phyloP scores from a whole-genome alignment of 1,140 invertebrate genomes.

The Bombus superbus region DNA sequence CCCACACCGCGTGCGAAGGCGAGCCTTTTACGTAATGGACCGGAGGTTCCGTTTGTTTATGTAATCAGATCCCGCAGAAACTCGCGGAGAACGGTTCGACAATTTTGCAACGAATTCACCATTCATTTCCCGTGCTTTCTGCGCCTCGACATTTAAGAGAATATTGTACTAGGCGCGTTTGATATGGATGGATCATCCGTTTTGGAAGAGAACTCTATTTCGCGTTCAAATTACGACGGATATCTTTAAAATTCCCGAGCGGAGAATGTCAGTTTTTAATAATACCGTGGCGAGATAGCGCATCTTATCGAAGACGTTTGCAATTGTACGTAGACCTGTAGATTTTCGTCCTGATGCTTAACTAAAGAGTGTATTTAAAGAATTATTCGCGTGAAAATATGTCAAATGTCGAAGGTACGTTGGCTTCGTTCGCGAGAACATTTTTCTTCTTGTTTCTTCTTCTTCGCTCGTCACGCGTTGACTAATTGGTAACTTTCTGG shows the following conservation, averaged over 20 bases:
- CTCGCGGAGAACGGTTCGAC: slow-evolving; percentile 7
- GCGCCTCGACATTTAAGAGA: no score
- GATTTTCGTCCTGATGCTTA: no score
- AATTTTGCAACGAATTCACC: not conserved
- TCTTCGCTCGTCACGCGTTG: not conserved
- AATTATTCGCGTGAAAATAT: no score
- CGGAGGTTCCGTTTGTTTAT: slow-evolving; percentile 49
- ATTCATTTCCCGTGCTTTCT: not conserved
- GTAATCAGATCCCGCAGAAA: slow-evolving; percentile 42
- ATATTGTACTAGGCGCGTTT: no score
- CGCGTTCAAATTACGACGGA: rapidly evolving
- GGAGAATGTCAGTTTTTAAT: no score
- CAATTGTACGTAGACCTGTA: no score
- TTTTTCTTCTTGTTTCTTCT: not conserved
- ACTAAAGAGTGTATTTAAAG: no score
- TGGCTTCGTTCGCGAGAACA: not conserved
- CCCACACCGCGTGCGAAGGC: slow-evolving; percentile 33
- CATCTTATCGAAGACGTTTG: no score
- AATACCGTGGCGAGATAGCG: no score
- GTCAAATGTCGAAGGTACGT: no score
- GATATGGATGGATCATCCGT: not conserved
- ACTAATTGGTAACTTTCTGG: not conserved
- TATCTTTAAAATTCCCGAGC: not conserved
- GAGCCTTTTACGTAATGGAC: slow-evolving; percentile 43
- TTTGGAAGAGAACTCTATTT: not conserved